Evolutionary conservation across 2,888 invertebrate genomes (phyloP), one percentile per base, ranked within the genome.

Genomic region (Phorcus lineatus): DNA sequence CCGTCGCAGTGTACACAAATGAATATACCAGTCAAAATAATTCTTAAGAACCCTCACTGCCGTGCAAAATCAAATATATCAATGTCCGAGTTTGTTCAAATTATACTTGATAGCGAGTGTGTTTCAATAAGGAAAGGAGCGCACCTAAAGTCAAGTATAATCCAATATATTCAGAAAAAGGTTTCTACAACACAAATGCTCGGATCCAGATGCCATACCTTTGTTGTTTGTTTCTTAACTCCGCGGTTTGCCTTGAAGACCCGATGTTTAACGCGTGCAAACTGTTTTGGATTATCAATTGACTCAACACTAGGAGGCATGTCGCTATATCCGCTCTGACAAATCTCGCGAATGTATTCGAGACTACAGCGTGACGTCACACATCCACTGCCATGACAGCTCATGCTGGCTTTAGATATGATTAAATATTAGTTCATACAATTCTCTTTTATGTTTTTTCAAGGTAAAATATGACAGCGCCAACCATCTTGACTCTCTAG

Each of bases 391-490:
- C 40, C 70, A 19, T 70, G 31, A 9, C n/a, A 0, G 17, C 11
- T 31, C 9, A 31, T 70, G 16, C 31, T 40, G 19, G 36, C 16
- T 17, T 70, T 31, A 40, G 36, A 70, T 70, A 70, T 70, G 36
- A 19, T 19, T 70, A 16, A 70, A 70, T 70, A 70, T 70, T 70
- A 36, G 70, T 40, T 70, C 36, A 70, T 70, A 70, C 36, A 17
- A 70, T 70, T 70, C 31, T 36, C 36, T 70, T 9, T 16, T 11
- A 17, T n/a, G n/a, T 70, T n/a, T 70, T 19, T 70, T 40, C 70
- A 70, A 70, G 70, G 70, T 40, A 40, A 70, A 57, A 57, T 36
- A 70, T 36, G 19, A 31, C 67, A 28, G 67, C 67, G 67, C 67
- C 67, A 67, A 24, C 70, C 36, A 70, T 17, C 36, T 17, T 4